These are phyloP conservation scores for Drosophila setifemur DNA, from an alignment of 1,140 invertebrate species.

Conservation along the genomic window DNA sequence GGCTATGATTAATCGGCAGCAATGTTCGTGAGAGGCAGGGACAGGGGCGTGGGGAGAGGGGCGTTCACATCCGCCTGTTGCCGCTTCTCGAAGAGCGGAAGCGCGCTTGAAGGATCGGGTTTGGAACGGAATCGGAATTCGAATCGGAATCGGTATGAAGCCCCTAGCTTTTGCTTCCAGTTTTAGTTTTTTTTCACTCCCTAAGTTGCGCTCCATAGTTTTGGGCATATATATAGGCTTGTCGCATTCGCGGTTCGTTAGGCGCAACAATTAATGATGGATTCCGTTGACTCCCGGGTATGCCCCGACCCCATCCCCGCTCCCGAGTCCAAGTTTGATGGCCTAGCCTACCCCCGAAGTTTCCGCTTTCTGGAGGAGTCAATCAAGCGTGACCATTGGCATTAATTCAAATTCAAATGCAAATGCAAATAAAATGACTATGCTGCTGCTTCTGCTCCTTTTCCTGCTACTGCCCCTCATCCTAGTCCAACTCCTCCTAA, in stretches of 20 bases:
- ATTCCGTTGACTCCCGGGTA: not conserved
- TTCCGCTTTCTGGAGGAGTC: slow-evolving; percentile 30
- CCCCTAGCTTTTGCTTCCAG: not conserved
- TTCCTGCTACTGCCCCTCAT: slow-evolving; percentile 1
- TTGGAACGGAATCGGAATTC: not conserved
- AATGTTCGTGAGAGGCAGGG: too few species aligned
- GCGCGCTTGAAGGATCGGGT: slow-evolving; percentile 74
- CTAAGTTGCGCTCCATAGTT: not conserved
- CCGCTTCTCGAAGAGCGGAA: slow-evolving; percentile 47
- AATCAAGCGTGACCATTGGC: slow-evolving; percentile 64
- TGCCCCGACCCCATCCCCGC: not conserved
- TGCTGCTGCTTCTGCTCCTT: too few species aligned
- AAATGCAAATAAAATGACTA: too few species aligned
- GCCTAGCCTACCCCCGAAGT: too few species aligned
- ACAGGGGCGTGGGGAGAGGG: not conserved
- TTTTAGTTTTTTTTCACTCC: not conserved
- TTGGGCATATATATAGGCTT: slow-evolving; percentile 23
- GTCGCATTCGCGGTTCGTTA: slow-evolving; percentile 72
- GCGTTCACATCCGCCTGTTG: slow-evolving; percentile 38
- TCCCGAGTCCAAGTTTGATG: too few species aligned
- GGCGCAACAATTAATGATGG: slow-evolving; percentile 66
- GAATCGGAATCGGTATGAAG: not conserved
- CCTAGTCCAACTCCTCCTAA: not conserved
- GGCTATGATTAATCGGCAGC: slow-evolving; percentile 23
- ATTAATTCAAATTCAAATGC: slow-evolving; percentile 62